Evolutionary conservation across 2,888 invertebrate species (phyloP).

Genomic region (Chymomyza caudatula): DNA sequence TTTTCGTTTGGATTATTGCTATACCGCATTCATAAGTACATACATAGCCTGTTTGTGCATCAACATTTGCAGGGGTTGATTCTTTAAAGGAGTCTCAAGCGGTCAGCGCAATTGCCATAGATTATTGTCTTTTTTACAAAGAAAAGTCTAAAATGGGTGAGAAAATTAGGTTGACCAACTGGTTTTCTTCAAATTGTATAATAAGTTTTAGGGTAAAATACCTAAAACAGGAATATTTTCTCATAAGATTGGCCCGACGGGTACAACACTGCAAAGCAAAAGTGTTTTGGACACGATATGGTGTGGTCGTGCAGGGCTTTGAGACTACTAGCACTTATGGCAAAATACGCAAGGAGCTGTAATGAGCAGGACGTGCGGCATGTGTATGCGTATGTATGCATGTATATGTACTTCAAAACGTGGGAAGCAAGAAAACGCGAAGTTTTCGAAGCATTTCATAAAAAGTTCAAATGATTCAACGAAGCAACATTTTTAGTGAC

Average conservation of each 20-base stretch:
- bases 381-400: no score
- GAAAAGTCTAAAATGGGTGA: constrained; percentile 41
- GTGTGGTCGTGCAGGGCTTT: no score
- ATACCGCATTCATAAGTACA: background rate
- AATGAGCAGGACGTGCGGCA: no score
- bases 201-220: background rate
- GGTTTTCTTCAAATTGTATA: constrained; percentile 27
- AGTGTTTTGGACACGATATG: background rate
- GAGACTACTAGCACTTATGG: no score
- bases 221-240: constrained; percentile 48
- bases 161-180: constrained; percentile 56
- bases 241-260: constrained; percentile 5
- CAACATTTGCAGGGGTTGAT: background rate
- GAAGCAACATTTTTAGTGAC: background rate
- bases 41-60: background rate
- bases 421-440: background rate
- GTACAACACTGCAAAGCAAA: background rate
- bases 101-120: constrained; percentile 31
- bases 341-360: no score
- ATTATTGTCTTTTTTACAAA: constrained; percentile 40
- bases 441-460: no score
- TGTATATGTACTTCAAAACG: background rate
- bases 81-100: background rate
- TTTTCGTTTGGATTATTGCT: background rate
- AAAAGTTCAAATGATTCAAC: no score